phyloP scores from a whole-genome alignment of 2,113 vertebrate genomes.

The Ranitomeya imitator region DNA sequence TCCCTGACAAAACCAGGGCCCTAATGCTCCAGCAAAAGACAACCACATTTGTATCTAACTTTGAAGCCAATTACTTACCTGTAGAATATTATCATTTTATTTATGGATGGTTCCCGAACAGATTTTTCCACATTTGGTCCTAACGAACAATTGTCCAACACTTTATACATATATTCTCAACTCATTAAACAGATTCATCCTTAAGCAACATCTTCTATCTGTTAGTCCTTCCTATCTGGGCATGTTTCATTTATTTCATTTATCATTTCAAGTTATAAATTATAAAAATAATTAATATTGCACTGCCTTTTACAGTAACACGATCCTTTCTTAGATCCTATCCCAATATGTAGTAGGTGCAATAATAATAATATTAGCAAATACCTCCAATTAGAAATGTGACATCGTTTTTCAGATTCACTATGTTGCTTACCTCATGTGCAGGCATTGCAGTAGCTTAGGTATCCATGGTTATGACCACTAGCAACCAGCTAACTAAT shows the following conservation, averaged over 20 bases:
- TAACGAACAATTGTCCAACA: not conserved
- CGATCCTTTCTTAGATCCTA: too few relatives aligned
- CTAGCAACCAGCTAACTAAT: too few relatives aligned
- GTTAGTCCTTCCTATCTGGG: not conserved
- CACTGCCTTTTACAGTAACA: not conserved
- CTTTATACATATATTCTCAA: not conserved
- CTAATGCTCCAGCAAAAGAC: not conserved
- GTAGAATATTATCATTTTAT: not conserved
- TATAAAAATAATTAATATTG: not conserved
- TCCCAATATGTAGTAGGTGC: too few relatives aligned
- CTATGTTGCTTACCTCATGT: too few relatives aligned
- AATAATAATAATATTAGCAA: too few relatives aligned
- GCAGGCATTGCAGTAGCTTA: too few relatives aligned
- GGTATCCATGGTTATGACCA: too few relatives aligned
- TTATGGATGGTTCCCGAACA: not conserved
- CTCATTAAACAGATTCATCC: not conserved
- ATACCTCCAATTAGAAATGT: too few relatives aligned
- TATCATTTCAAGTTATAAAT: slow-evolving; percentile 1
- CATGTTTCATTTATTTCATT: not conserved
- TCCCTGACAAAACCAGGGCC: not conserved
- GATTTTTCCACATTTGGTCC: not conserved
- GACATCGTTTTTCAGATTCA: too few relatives aligned
- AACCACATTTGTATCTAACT: not conserved
- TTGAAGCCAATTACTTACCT: not conserved
- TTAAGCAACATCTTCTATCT: not conserved